Conservation (phyloP, 2,888 invertebrate genomes). For the Tortrix viridana region DNA sequence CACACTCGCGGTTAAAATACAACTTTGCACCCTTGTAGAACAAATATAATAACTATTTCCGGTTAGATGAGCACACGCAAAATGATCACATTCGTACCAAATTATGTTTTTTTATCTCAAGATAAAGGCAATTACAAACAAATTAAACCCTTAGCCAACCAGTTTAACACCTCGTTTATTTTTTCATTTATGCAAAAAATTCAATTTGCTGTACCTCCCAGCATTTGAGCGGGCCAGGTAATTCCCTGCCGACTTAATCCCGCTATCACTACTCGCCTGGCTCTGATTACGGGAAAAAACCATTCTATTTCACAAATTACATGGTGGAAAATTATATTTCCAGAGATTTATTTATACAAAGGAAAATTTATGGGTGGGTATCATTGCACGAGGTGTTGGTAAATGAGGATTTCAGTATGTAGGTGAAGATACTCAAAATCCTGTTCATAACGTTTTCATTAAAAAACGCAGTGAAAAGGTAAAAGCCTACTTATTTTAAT, state of each 20-base stretch:
- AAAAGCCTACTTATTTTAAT: too few relatives aligned
- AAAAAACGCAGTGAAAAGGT: too few relatives aligned
- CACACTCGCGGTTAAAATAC: too few relatives aligned
- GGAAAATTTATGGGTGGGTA: conserved; percentile 20
- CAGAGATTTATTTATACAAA: conserved; percentile 26
- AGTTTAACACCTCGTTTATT: conserved; percentile 24
- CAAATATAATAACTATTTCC: too few relatives aligned
- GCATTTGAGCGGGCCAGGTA: conserved; percentile 40
- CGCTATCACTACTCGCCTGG: conserved; percentile 54
- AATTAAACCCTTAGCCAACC: conserved; percentile 2
- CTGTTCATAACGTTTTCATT: too few relatives aligned
- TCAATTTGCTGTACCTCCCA: conserved; percentile 45
- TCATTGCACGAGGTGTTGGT: conserved; percentile 15
- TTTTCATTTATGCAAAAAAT: conserved; percentile 49
- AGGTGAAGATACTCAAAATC: too few relatives aligned
- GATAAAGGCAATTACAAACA: neutral
- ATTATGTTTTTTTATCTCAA: neutral
- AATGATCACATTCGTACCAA: too few relatives aligned
- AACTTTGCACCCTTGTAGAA: too few relatives aligned
- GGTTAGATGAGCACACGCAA: too few relatives aligned
- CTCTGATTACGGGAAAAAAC: conserved; percentile 51
- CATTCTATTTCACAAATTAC: conserved; percentile 31
- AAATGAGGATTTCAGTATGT: conserved; percentile 14
- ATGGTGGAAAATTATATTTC: conserved; percentile 27
- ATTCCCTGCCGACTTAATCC: conserved; percentile 57